Evolutionary conservation across 2,888 invertebrate species (phyloP).

Genomic region (Machimus atricapillus): DNA sequence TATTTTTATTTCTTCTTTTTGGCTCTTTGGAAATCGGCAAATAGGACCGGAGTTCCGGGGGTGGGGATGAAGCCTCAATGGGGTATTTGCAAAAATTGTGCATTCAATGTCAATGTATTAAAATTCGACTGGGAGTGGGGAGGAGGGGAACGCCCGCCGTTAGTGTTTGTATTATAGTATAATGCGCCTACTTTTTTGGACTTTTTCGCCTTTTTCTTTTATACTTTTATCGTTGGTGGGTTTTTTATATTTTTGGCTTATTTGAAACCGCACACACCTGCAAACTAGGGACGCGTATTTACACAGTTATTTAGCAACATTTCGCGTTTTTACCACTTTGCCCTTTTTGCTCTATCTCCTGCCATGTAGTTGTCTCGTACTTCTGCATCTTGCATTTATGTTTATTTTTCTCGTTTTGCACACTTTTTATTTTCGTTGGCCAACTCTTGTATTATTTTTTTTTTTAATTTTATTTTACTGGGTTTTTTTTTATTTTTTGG

Average conservation of each 20-base stretch:
- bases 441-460: constrained; percentile 17
- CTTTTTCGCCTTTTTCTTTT: constrained; percentile 17
- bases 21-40: constrained; percentile 1
- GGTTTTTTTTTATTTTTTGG: constrained; percentile 19
- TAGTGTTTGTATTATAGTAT: constrained; percentile 31
- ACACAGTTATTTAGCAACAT: constrained; percentile 38
- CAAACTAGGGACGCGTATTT: background rate
- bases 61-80: constrained; percentile 25
- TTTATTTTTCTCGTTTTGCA: constrained; percentile 32
- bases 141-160: constrained; percentile 30
- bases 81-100: constrained; percentile 37
- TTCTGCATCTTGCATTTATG: constrained; percentile 35
- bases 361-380: constrained; percentile 34
- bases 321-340: constrained; percentile 9
- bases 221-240: background rate
- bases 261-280: constrained; percentile 28
- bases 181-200: constrained; percentile 31
- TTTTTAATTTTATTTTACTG: background rate
- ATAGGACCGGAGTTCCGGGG: background rate
- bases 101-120: constrained; percentile 38
- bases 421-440: background rate
- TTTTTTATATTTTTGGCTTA: constrained; percentile 27
- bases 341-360: constrained; percentile 18
- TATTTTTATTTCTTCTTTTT: background rate
- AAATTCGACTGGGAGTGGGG: constrained; percentile 31